Conservation (phyloP, 2,113 vertebrate species). For the Strigops habroptila region DNA sequence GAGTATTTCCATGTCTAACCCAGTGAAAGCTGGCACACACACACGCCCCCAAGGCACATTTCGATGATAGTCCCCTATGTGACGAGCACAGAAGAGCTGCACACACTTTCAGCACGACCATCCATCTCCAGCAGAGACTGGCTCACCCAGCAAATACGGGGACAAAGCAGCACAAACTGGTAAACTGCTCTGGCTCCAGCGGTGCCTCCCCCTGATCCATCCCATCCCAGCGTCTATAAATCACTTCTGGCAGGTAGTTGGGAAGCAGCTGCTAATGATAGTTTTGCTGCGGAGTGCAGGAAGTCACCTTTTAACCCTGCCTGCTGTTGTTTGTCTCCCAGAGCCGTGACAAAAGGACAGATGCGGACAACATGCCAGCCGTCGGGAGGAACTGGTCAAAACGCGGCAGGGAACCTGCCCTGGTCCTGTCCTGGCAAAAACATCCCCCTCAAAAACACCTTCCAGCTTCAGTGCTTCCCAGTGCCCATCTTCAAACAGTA, state of each 20-base stretch:
- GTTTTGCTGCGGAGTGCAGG: constrained; percentile 83
- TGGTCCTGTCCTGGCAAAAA: not conserved
- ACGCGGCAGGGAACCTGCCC: constrained; percentile 59
- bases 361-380: constrained; percentile 67
- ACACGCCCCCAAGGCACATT: not conserved
- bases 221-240: constrained; percentile 76
- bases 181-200: constrained; percentile 4
- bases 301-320: constrained; percentile 94
- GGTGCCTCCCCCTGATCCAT: not conserved
- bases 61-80: rapidly evolving
- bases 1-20: not conserved
- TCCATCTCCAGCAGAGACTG: not conserved
- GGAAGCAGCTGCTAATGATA: constrained; percentile 92
- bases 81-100: not conserved
- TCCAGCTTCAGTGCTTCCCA: not conserved
- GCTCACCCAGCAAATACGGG: rapidly evolving
- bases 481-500: not conserved
- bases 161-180: not conserved
- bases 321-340: constrained; percentile 86
- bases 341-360: constrained; percentile 80
- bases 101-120: not conserved
- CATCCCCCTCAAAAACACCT: not conserved
- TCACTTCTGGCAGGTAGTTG: constrained; percentile 90
- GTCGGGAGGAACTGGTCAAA: constrained; percentile 51
- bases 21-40: not conserved